These are phyloP conservation scores for Hoplodrina ambigua DNA, from an alignment of 2,888 invertebrate species.

Conservation along the genomic window DNA sequence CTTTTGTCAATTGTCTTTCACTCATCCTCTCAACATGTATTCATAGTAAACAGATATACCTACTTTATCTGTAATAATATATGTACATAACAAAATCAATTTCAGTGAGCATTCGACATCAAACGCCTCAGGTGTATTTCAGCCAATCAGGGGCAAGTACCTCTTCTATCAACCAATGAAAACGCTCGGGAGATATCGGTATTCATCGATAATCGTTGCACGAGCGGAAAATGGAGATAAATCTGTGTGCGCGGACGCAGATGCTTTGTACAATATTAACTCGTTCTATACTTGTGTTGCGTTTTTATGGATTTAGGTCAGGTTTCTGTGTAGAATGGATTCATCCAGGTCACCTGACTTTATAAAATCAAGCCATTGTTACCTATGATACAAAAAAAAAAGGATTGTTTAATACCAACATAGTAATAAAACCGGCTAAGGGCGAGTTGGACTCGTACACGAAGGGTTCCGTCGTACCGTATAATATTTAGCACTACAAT, in stretches of 20 bases:
- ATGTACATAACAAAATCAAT: constrained; percentile 65
- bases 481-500: too few species aligned
- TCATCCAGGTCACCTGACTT: constrained; percentile 9
- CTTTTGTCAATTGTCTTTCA: too few species aligned
- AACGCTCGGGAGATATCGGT: constrained; percentile 37
- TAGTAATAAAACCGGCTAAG: too few species aligned
- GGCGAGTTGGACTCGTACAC: too few species aligned
- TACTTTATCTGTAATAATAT: constrained; percentile 50
- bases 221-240: constrained; percentile 65
- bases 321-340: neutral
- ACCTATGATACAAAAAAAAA: too few species aligned
- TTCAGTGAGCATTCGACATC: constrained; percentile 51
- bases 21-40: too few species aligned
- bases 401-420: too few species aligned
- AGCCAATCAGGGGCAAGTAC: constrained; percentile 61
- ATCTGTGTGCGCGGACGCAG: constrained; percentile 66
- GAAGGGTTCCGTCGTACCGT: too few species aligned
- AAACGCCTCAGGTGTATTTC: constrained; percentile 55
- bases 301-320: constrained; percentile 50
- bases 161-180: constrained; percentile 58
- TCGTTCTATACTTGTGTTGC: constrained; percentile 15
- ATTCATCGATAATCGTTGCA: constrained; percentile 55
- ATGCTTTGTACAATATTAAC: constrained; percentile 58
- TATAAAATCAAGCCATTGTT: too few species aligned
- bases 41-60: neutral